phyloP scores from a whole-genome alignment of 2,888 invertebrate species.

The Scaptomyza flava region DNA sequence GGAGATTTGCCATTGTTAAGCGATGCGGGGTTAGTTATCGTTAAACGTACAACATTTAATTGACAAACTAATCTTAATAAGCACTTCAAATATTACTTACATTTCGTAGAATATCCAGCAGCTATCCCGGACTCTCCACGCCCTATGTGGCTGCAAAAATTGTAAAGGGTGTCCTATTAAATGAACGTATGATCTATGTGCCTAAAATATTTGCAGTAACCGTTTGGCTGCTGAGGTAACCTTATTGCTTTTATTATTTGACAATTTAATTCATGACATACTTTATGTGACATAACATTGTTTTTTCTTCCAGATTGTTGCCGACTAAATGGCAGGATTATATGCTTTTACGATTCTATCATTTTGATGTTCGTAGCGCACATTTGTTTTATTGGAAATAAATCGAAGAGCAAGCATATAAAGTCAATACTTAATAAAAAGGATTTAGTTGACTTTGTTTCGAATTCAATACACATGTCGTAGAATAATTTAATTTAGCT shows the following conservation, averaged over 20 bases:
- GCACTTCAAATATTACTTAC: background rate
- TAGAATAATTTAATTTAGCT: slow-evolving; percentile 22
- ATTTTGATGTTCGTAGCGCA: slow-evolving; percentile 81
- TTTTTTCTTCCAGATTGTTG: slow-evolving; percentile 65
- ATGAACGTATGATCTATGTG: slow-evolving; percentile 83
- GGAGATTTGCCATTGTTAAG: slow-evolving; percentile 82
- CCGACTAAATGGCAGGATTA: slow-evolving; percentile 84
- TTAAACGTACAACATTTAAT: background rate
- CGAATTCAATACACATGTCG: slow-evolving; percentile 28
- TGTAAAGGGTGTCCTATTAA: slow-evolving; percentile 81
- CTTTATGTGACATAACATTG: background rate
- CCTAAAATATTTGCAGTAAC: slow-evolving; percentile 83
- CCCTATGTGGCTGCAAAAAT: slow-evolving; percentile 82
- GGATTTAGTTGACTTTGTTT: slow-evolving; percentile 9
- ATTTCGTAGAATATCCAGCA: slow-evolving; percentile 73
- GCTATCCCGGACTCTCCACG: slow-evolving; percentile 83
- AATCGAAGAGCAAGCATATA: slow-evolving; percentile 8
- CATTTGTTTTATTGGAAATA: slow-evolving; percentile 83
- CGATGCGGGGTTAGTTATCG: slow-evolving; percentile 78
- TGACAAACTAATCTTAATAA: background rate
- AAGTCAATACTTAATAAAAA: background rate
- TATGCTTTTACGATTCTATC: slow-evolving; percentile 80
- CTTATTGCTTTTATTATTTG: background rate
- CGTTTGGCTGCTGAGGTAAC: slow-evolving; percentile 82
- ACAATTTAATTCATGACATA: too few relatives aligned